Evolutionary conservation across 2,797 vertebrate species (phyloP), one percentile per base, ranked within the genome.

Genomic region (Takifugu ocellatus): DNA sequence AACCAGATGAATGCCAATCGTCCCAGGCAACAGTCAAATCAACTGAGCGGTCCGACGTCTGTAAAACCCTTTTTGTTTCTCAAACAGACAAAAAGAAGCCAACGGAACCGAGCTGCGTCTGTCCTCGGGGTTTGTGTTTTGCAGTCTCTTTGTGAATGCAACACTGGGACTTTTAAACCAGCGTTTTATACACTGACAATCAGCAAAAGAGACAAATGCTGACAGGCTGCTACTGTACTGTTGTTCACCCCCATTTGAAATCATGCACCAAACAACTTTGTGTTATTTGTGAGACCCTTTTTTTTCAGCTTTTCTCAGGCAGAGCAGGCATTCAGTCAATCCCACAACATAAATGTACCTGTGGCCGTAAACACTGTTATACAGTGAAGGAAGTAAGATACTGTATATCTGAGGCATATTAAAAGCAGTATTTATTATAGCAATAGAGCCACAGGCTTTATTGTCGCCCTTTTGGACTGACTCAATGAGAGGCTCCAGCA

Each of bases 101-200:
- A 62, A 26, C n/a, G 49, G 45, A 73, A 78, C 59, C 80, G 77
- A 68, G 67, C 55, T 43, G 15, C 68, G 78, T 77, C 66, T 85
- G 71, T 56, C 65, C 56, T 58, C 27, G 65, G 52, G 59, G 60
- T 39, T 51, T 11, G 61, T 52, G 64, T 53, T 50, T 39, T 59
- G 54, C 43, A 51, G 50, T 54, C 42, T 11, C 51, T 57, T 36
- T 69, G 53, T 57, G 47, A 56, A 26, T 24, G 47, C 6, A 53
- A 75, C 77, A 78, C 47, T 66, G 61, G 15, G 42, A 39, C 63
- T 62, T 71, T 61, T 68, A 59, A 64, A 71, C 43, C 0, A n/a
- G 61, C 49, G 24, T 24, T 52, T 25, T 42, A 64, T 59, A 54
- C 39, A 61, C 48, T 68, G 63, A 71, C 47, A 63, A 39, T 5